A percentile compares a stretch with the other conserved stretches of the same genome.
These are phyloP conservation scores for Gavialis gangeticus DNA, from an alignment of 2,113 vertebrate genomes.

Conservation along the genomic window DNA sequence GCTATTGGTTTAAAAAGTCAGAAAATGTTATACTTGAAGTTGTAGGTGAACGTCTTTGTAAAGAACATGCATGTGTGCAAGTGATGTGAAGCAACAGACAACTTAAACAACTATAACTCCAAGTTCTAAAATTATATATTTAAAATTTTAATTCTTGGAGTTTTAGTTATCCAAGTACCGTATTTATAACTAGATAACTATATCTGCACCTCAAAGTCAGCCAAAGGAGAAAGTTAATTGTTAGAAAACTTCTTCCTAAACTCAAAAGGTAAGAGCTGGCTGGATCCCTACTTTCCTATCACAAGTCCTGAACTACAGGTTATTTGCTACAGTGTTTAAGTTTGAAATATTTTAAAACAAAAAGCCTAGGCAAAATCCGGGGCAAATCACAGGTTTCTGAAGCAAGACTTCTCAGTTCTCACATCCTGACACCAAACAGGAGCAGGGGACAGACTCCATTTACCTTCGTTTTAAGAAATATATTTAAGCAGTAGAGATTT, in stretches of 20 bases:
- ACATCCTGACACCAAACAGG: not conserved
- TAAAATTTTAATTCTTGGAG: no score
- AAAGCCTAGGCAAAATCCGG: not conserved
- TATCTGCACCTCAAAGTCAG: not conserved
- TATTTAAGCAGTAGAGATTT: not conserved
- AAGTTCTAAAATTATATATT: no score
- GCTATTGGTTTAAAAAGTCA: not conserved
- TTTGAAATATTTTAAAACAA: not conserved
- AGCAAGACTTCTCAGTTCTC: not conserved
- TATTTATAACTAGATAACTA: not conserved
- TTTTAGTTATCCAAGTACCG: no score
- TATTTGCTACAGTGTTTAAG: not conserved
- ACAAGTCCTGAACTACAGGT: rapidly evolving
- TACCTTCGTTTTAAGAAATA: not conserved
- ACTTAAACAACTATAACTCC: no score
- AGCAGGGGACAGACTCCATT: not conserved
- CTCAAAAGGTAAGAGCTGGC: not conserved
- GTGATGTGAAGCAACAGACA: not conserved
- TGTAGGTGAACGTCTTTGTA: not conserved
- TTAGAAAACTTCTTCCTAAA: not conserved
- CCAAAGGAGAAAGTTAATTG: not conserved
- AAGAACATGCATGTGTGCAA: not conserved
- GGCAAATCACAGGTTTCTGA: not conserved
- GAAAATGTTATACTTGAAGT: not conserved
- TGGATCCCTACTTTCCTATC: not conserved